A percentile compares a stretch with the other conserved stretches of the same genome.
These are phyloP conservation scores for Fulica atra DNA, from an alignment of 2,113 vertebrate genomes.

Conservation along the genomic window DNA sequence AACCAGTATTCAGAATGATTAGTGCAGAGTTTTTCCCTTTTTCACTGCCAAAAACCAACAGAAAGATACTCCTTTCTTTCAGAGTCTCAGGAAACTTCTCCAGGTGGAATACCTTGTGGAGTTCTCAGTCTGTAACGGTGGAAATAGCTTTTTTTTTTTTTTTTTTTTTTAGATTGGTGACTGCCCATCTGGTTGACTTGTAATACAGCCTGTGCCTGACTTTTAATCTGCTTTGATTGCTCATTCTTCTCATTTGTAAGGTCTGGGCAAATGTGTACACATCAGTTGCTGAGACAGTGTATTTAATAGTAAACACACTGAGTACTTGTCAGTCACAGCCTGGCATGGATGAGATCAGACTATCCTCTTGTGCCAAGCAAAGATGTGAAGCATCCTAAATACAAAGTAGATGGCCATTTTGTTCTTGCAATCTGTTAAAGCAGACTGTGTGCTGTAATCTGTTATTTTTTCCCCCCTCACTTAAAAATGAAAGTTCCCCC, in stretches of 20 bases:
- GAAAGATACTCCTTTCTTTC: not conserved
- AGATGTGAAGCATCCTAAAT: slow-evolving; percentile 42
- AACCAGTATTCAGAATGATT: not conserved
- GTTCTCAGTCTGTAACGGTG: not conserved
- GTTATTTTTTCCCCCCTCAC: not conserved
- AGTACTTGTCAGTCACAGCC: slow-evolving; percentile 66
- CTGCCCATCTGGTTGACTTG: not conserved
- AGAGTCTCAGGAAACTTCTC: not conserved
- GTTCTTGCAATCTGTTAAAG: slow-evolving; percentile 60
- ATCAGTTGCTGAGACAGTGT: slow-evolving; percentile 26
- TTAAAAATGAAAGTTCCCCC: slow-evolving; percentile 13
- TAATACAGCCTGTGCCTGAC: not conserved
- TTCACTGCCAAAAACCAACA: not conserved
- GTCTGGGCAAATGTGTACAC: slow-evolving; percentile 30
- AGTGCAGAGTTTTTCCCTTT: not conserved
- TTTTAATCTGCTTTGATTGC: not conserved
- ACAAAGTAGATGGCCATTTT: slow-evolving; percentile 59
- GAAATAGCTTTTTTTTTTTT: not conserved
- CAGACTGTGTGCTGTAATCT: slow-evolving; percentile 54
- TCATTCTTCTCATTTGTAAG: slow-evolving; percentile 4
- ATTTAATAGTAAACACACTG: slow-evolving; percentile 45
- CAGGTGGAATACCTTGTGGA: not conserved
- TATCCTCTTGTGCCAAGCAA: slow-evolving; percentile 40
- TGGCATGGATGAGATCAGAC: slow-evolving; percentile 62
- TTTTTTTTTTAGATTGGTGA: not conserved